phyloP scores from a whole-genome alignment of 1,140 invertebrate species.

The Cotesia glomerata region DNA sequence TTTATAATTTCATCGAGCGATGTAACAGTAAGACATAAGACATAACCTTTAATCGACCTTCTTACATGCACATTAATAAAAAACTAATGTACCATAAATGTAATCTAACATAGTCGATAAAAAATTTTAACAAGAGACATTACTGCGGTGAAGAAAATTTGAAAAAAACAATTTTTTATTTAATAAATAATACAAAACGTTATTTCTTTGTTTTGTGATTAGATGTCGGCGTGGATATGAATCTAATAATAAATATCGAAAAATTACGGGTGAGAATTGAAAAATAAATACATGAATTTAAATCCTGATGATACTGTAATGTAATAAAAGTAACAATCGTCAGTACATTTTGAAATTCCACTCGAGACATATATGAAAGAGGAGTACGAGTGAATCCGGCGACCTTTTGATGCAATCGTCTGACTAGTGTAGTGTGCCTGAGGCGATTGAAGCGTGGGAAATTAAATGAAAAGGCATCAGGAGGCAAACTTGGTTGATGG shows the following conservation, averaged over 20 bases:
- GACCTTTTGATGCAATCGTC: constrained; percentile 24
- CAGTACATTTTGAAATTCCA: constrained; percentile 3
- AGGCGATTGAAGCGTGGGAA: constrained; percentile 23
- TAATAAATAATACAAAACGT: too few relatives aligned
- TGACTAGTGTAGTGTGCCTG: not conserved
- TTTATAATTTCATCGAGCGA: too few relatives aligned
- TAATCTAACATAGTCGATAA: not conserved
- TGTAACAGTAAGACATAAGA: too few relatives aligned
- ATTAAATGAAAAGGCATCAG: constrained; percentile 16
- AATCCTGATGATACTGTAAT: too few relatives aligned
- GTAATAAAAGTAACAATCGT: not conserved
- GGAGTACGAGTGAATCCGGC: constrained; percentile 7
- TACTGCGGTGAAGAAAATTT: too few relatives aligned
- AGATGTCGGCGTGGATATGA: too few relatives aligned
- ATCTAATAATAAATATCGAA: too few relatives aligned
- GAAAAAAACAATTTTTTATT: not conserved
- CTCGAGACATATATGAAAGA: constrained; percentile 11
- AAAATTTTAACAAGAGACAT: too few relatives aligned
- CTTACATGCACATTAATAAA: not conserved
- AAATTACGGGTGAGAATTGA: too few relatives aligned
- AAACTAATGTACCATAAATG: not conserved
- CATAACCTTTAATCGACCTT: too few relatives aligned
- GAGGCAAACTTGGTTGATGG: constrained; percentile 15
- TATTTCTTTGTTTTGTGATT: too few relatives aligned
- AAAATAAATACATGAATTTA: too few relatives aligned